These are phyloP conservation scores for Bufo bufo DNA, from an alignment of 2,113 vertebrate genomes.

Conservation along the genomic window DNA sequence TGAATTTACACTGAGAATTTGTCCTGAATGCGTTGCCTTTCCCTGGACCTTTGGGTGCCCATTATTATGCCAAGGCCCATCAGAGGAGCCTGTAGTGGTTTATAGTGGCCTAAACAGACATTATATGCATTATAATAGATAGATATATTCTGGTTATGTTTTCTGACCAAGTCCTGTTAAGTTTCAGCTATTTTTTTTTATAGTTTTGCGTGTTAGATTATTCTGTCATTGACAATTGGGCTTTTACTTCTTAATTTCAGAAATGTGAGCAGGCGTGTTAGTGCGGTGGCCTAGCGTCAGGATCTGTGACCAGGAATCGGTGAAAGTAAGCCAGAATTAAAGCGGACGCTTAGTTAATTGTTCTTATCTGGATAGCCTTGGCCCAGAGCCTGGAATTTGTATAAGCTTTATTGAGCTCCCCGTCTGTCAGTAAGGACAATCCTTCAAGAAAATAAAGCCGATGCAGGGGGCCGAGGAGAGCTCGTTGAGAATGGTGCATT, in stretches of 20 bases:
- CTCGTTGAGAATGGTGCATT: background rate
- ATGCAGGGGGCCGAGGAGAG: conserved; percentile 1
- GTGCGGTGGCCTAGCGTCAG: background rate
- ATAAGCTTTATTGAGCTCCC: conserved; percentile 26
- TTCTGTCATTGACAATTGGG: background rate
- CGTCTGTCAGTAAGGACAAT: conserved; percentile 14
- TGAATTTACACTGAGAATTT: too few species aligned
- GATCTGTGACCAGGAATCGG: background rate
- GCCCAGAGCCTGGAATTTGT: background rate
- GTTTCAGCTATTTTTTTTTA: too few species aligned
- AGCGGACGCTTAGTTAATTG: conserved; percentile 10
- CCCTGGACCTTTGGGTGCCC: too few species aligned
- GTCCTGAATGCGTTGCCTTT: too few species aligned
- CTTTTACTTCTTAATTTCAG: background rate
- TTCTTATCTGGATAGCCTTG: conserved; percentile 20
- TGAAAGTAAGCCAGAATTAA: conserved; percentile 5
- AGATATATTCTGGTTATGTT: too few species aligned
- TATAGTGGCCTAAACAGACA: too few species aligned
- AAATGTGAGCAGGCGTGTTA: background rate
- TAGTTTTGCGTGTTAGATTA: background rate
- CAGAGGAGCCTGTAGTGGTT: too few species aligned
- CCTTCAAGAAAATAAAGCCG: conserved; percentile 28
- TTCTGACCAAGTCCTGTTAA: too few species aligned
- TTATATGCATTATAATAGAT: too few species aligned
- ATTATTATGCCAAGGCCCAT: too few species aligned